Evolutionary conservation across 2,113 vertebrate genomes (phyloP).

Genomic region (Saccopteryx bilineata): DNA sequence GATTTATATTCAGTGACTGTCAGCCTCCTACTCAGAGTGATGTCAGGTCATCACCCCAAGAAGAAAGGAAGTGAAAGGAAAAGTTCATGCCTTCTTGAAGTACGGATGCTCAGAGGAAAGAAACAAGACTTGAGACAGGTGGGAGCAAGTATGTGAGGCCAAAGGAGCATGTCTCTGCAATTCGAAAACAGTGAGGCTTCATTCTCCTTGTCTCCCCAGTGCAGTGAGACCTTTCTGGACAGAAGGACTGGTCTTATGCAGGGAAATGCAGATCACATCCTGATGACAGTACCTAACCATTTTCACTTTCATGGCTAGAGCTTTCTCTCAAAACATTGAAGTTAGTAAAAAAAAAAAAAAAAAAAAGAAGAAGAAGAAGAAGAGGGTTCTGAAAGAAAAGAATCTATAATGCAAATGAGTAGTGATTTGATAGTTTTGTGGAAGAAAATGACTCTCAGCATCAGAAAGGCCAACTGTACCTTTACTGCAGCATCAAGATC

Average conservation of each 20-base stretch:
- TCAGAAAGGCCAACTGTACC: constrained; percentile 25
- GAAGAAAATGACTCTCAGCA: not conserved
- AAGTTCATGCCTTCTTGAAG: constrained; percentile 75
- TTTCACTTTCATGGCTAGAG: not conserved
- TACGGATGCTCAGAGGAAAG: constrained; percentile 73
- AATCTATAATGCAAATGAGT: not conserved
- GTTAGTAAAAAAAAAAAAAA: constrained; percentile 7
- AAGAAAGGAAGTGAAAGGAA: constrained; percentile 85
- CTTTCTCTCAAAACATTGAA: not conserved
- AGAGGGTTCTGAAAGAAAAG: not conserved
- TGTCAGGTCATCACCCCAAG: constrained; percentile 64
- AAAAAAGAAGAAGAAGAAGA: not conserved
- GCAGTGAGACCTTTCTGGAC: not conserved
- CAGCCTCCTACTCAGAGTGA: constrained; percentile 65
- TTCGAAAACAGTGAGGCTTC: not conserved
- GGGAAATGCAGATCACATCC: not conserved
- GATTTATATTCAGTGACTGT: constrained; percentile 61
- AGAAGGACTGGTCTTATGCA: not conserved
- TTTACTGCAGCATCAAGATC: not conserved
- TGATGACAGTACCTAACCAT: not conserved
- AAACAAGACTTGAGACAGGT: not conserved
- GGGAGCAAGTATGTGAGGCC: not conserved
- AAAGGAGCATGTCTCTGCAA: not conserved
- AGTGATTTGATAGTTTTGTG: not conserved
- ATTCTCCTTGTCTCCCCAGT: not conserved